Percentiles rank a stretch among this genome's conserved stretches.
phyloP scores from a whole-genome alignment of 2,888 invertebrate genomes.

The Nomada goodeniana region DNA sequence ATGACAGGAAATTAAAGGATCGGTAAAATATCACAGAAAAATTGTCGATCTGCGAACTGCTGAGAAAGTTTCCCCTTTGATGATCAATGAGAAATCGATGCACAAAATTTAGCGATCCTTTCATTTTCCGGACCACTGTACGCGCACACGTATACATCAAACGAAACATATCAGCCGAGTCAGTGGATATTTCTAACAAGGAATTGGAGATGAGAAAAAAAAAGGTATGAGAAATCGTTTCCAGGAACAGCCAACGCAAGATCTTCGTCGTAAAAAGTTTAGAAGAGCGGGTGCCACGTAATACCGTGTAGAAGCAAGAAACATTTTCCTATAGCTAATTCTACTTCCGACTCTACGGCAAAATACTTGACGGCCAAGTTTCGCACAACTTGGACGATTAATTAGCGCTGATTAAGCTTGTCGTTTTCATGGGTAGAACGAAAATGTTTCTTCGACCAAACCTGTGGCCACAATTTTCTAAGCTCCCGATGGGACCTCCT shows the following conservation, averaged over 20 bases:
- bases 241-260: background rate
- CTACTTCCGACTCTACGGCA: conserved; percentile 7
- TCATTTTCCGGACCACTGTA: too few relatives aligned
- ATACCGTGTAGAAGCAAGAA: conserved; percentile 8
- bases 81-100: too few relatives aligned
- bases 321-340: background rate
- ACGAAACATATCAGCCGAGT: too few relatives aligned
- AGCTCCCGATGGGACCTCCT: too few relatives aligned
- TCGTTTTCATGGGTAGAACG: conserved; percentile 2
- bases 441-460: background rate
- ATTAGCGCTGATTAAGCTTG: conserved; percentile 18
- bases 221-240: conserved; percentile 26
- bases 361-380: conserved; percentile 3
- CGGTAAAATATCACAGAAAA: too few relatives aligned
- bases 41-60: too few relatives aligned
- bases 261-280: conserved; percentile 12
- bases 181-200: conserved; percentile 5
- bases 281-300: conserved; percentile 10
- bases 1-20: too few relatives aligned
- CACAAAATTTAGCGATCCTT: too few relatives aligned
- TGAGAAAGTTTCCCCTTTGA: too few relatives aligned
- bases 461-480: too few relatives aligned
- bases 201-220: background rate
- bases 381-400: conserved; percentile 23
- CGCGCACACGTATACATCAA: too few relatives aligned